Evolutionary conservation across 2,113 vertebrate species (phyloP).

Genomic region (Micromys minutus): DNA sequence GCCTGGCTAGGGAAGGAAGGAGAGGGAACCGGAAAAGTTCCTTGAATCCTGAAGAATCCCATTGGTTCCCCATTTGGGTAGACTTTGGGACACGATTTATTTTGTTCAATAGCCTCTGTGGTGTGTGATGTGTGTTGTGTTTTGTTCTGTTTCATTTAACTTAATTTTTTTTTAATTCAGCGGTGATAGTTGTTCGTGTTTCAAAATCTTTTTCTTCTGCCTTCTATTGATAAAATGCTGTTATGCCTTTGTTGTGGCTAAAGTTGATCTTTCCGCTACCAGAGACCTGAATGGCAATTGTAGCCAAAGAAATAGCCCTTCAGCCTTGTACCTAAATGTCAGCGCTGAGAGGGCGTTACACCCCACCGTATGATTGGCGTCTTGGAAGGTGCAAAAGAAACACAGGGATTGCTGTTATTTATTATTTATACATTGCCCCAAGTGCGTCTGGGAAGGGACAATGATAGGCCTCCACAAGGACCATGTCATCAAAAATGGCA

Average conservation of each 20-base stretch:
- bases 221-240: conserved; percentile 82
- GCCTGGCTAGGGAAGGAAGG: not conserved
- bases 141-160: too few species aligned
- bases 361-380: conserved; percentile 33
- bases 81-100: conserved; percentile 56
- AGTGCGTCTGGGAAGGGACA: not conserved
- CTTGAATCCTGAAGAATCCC: not conserved
- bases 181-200: conserved; percentile 77
- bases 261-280: conserved; percentile 87
- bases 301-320: conserved; percentile 81
- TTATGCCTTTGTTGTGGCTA: conserved; percentile 76
- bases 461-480: not conserved
- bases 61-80: conserved; percentile 44
- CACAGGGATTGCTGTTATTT: conserved; percentile 64
- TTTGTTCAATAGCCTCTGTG: conserved; percentile 53
- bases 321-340: conserved; percentile 84
- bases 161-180: conserved; percentile 40
- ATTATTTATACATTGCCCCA: conserved; percentile 70
- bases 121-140: too few species aligned
- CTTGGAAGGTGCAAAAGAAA: conserved; percentile 49
- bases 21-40: not conserved
- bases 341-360: conserved; percentile 73
- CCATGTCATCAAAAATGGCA: conserved; percentile 2
- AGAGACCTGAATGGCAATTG: conserved; percentile 78
- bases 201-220: conserved; percentile 74